Evolutionary conservation across 2,113 vertebrate genomes (phyloP).

Genomic region (Monarcha castaneiventris): DNA sequence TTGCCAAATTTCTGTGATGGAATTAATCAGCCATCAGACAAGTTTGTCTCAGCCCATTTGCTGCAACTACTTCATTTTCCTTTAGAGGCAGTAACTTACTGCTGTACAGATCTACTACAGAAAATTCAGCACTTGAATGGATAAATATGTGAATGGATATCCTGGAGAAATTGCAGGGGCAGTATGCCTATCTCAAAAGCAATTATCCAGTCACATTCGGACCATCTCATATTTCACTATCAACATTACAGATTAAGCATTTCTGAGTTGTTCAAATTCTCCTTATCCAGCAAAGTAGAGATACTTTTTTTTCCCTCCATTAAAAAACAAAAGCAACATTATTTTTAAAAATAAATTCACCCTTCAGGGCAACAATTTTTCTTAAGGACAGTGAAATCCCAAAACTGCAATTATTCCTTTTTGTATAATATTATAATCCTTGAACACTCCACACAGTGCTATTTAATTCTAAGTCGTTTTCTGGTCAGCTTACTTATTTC

Average conservation of each 20-base stretch:
- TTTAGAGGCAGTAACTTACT: background rate
- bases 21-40: conserved; percentile 7
- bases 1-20: background rate
- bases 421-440: background rate
- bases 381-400: background rate
- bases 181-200: background rate
- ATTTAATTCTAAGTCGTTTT: background rate
- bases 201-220: background rate
- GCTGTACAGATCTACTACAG: background rate
- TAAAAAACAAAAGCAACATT: background rate
- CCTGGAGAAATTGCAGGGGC: background rate
- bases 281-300: background rate
- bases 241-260: background rate
- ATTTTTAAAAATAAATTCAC: background rate
- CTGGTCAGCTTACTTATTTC: conserved; percentile 62
- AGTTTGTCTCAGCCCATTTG: background rate
- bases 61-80: background rate
- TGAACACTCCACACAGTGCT: background rate
- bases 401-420: background rate
- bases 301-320: background rate
- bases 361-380: background rate
- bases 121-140: background rate
- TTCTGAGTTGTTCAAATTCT: background rate
- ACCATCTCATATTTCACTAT: background rate
- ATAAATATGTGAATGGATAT: background rate